Conservation (phyloP, 2,797 vertebrate genomes). For the Crotalus adamanteus region DNA sequence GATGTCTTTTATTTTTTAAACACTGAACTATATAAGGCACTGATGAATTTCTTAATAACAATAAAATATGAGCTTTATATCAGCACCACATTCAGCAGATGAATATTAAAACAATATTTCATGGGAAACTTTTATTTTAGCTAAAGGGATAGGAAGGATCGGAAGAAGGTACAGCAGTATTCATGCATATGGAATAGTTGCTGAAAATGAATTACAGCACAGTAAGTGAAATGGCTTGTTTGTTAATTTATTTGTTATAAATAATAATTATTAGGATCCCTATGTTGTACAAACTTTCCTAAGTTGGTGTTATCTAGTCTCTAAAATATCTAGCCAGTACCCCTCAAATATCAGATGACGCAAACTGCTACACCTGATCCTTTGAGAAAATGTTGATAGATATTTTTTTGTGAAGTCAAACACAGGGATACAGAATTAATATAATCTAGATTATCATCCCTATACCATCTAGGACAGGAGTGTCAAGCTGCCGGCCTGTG, state of each 20-base stretch:
- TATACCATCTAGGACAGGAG: background rate
- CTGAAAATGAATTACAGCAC: background rate
- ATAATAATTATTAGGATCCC: background rate
- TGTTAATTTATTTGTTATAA: background rate
- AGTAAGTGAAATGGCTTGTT: background rate
- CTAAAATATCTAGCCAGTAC: too few species aligned
- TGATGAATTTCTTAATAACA: background rate
- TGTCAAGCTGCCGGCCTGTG: too few species aligned
- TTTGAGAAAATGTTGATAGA: background rate
- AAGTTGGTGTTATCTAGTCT: too few species aligned
- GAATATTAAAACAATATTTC: conserved; percentile 18
- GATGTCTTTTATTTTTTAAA: background rate
- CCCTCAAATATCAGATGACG: too few species aligned
- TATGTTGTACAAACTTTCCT: background rate
- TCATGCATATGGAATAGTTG: background rate
- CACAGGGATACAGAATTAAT: background rate
- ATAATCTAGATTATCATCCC: background rate
- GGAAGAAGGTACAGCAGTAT: background rate
- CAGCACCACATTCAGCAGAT: background rate
- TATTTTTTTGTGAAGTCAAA: background rate
- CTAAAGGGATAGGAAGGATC: conserved; percentile 3
- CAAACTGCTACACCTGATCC: too few species aligned
- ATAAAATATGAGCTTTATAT: background rate
- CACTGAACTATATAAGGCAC: background rate
- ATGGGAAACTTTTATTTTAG: background rate